Evolutionary conservation across 2,797 vertebrate genomes (phyloP).

Genomic region (Oophaga sylvatica): DNA sequence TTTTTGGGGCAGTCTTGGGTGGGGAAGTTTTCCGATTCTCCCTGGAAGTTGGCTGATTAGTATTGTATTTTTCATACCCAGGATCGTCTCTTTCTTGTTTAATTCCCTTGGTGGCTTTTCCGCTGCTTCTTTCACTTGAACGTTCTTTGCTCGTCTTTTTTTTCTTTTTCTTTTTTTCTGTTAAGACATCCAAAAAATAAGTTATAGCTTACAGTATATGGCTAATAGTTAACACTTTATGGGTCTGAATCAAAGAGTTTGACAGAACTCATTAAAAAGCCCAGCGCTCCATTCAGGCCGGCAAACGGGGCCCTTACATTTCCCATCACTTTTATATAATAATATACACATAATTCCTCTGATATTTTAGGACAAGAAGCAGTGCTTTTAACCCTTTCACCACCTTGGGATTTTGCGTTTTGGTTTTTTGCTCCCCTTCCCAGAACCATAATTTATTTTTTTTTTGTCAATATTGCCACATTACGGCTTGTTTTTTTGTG

Average conservation of each 20-base stretch:
- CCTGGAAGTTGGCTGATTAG: neutral
- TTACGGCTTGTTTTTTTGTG: too few relatives aligned
- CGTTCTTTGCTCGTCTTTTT: neutral
- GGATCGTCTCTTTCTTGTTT: conserved; percentile 38
- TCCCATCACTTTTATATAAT: neutral
- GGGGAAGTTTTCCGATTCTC: neutral
- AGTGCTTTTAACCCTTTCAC: neutral
- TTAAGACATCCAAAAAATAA: neutral
- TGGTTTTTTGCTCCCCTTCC: too few relatives aligned
- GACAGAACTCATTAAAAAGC: too few relatives aligned
- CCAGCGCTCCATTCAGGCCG: too few relatives aligned
- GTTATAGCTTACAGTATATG: neutral
- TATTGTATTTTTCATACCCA: conserved; percentile 43
- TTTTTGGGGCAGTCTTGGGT: neutral
- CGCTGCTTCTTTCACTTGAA: neutral
- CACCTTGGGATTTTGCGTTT: too few relatives aligned
- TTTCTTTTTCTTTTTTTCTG: conserved; percentile 29
- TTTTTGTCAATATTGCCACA: too few relatives aligned
- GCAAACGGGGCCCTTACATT: neutral
- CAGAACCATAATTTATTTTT: too few relatives aligned
- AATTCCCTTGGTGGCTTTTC: neutral
- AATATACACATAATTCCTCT: neutral
- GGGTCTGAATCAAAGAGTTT: too few relatives aligned
- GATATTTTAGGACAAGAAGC: neutral
- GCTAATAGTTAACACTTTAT: neutral